A percentile compares a stretch with the other conserved stretches of the same genome.
Evolutionary conservation across 2,113 vertebrate species (phyloP).

Genomic region (Gobio gobio): DNA sequence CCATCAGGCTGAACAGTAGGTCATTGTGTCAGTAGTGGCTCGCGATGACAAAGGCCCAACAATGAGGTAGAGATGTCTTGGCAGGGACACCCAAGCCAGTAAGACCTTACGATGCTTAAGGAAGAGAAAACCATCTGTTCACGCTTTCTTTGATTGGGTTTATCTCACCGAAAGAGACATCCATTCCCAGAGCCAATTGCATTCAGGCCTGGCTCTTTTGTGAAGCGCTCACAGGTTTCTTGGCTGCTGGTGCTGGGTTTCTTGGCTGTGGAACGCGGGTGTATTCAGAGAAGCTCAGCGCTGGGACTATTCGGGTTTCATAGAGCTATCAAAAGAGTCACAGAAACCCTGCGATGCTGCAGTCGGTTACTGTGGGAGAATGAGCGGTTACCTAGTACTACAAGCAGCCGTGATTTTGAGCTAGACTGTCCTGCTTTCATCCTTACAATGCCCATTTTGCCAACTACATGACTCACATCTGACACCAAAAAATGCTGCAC

Average conservation of each 20-base stretch:
- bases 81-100: constrained; percentile 19
- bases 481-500: not conserved
- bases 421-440: not conserved
- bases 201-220: constrained; percentile 59
- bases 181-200: constrained; percentile 52
- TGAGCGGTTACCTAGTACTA: not conserved
- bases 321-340: constrained; percentile 66
- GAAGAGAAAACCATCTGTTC: constrained; percentile 58
- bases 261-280: constrained; percentile 57
- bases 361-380: not conserved
- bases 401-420: not conserved
- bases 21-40: constrained; percentile 50
- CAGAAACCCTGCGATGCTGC: constrained; percentile 56
- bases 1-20: constrained; percentile 29
- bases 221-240: constrained; percentile 56
- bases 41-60: constrained; percentile 35
- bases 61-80: constrained; percentile 51
- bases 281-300: constrained; percentile 65
- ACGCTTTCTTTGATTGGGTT: constrained; percentile 56
- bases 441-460: not conserved
- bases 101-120: constrained; percentile 45
- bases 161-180: constrained; percentile 59
- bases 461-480: not conserved
- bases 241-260: constrained; percentile 58
- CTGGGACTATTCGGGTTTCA: constrained; percentile 69